A percentile compares a stretch with the other conserved stretches of the same genome.
These are phyloP conservation scores for Cantharis lateralis DNA, from an alignment of 2,888 invertebrate genomes.

Conservation along the genomic window DNA sequence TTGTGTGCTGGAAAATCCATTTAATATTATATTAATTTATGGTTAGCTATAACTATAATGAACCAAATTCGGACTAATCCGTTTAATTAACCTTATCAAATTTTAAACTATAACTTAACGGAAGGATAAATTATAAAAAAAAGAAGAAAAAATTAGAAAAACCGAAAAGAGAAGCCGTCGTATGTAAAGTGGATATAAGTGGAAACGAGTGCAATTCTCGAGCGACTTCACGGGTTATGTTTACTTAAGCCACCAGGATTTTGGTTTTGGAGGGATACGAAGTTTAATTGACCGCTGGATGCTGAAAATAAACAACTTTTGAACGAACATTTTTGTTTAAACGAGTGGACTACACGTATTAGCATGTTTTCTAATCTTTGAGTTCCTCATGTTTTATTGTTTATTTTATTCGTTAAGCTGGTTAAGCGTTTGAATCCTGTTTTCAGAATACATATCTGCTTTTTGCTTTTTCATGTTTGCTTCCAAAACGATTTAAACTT, in stretches of 20 bases:
- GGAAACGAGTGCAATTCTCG: constrained; percentile 24
- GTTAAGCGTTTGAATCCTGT: constrained; percentile 23
- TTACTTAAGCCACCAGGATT: constrained; percentile 32
- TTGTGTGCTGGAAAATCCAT: constrained; percentile 17
- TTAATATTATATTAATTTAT: constrained; percentile 11
- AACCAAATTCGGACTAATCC: background rate
- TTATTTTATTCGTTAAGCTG: constrained; percentile 37
- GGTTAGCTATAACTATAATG: background rate
- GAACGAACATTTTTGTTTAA: constrained; percentile 32
- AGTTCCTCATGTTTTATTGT: constrained; percentile 33
- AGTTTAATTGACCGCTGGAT: constrained; percentile 36
- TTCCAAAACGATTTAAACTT: constrained; percentile 16
- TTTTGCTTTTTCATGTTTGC: constrained; percentile 22
- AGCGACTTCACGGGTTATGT: constrained; percentile 25
- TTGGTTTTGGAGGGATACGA: constrained; percentile 28
- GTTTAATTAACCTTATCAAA: background rate
- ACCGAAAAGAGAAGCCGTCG: background rate
- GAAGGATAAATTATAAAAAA: background rate
- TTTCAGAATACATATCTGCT: constrained; percentile 16
- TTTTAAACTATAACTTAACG: background rate
- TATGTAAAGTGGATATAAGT: constrained; percentile 23
- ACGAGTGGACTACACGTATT: constrained; percentile 33
- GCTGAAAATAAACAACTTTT: constrained; percentile 38
- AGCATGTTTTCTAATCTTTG: constrained; percentile 41
- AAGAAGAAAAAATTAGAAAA: background rate